These are phyloP conservation scores for Heterodera schachtii DNA, from an alignment of 1,140 invertebrate species.

Conservation along the genomic window DNA sequence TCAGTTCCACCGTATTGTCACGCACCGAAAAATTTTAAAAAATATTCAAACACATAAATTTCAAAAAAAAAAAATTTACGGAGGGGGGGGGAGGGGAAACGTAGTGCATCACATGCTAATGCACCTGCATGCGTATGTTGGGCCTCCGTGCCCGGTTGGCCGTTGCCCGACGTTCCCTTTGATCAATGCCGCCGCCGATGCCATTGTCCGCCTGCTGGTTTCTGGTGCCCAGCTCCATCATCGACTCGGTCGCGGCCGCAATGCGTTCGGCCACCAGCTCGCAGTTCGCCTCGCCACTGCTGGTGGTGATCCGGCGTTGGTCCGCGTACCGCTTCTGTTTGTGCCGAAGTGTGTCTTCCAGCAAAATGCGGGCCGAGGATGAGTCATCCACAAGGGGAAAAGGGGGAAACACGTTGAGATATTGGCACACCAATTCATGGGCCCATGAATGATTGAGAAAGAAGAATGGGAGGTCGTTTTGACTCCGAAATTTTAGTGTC, in stretches of 20 bases:
- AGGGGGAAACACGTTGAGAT: not conserved
- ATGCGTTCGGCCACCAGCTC: conserved; percentile 25
- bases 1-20: too few relatives aligned
- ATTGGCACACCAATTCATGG: not conserved
- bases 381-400: conserved; percentile 23
- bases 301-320: conserved; percentile 46
- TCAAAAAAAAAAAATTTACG: too few relatives aligned
- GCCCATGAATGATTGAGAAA: not conserved
- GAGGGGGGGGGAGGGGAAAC: too few relatives aligned
- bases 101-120: too few relatives aligned
- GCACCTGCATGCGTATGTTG: conserved; percentile 38
- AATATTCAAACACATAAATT: too few relatives aligned
- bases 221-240: not conserved
- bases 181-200: not conserved
- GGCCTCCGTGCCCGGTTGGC: conserved; percentile 12
- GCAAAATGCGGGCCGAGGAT: conserved; percentile 32
- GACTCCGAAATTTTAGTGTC: too few relatives aligned
- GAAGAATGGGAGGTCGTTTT: too few relatives aligned
- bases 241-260: conserved; percentile 19
- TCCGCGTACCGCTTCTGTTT: conserved; percentile 43
- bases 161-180: not conserved
- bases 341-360: conserved; percentile 44
- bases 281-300: conserved; percentile 13
- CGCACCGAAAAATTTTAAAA: too few relatives aligned
- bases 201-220: not conserved